Evolutionary conservation across 2,113 vertebrate genomes (phyloP).

Genomic region (Colinus virginianus): DNA sequence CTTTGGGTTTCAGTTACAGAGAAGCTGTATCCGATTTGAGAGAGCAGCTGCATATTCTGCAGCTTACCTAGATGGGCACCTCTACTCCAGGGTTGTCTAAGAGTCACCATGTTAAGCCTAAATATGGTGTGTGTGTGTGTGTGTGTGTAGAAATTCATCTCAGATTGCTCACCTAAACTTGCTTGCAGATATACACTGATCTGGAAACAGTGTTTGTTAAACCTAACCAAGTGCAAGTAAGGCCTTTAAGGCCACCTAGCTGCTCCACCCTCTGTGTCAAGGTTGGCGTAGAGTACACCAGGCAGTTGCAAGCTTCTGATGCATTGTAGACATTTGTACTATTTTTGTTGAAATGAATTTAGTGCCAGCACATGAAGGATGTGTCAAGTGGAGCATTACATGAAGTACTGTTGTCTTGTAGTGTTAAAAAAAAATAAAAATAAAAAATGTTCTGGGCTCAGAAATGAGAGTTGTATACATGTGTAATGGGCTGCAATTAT

Average conservation of each 20-base stretch:
- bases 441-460: not conserved
- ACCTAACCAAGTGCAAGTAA: not conserved
- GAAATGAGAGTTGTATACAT: not conserved
- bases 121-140: not conserved
- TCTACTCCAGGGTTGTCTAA: not conserved
- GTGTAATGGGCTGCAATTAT: not conserved
- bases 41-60: not conserved
- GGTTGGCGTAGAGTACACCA: too few species aligned
- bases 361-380: not conserved
- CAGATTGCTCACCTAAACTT: not conserved
- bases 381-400: not conserved
- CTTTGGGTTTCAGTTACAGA: not conserved
- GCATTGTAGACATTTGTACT: not conserved
- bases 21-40: not conserved
- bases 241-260: not conserved
- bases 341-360: not conserved
- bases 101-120: not conserved
- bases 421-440: too few species aligned
- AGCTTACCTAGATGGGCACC: not conserved
- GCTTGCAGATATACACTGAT: accelerated
- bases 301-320: accelerated
- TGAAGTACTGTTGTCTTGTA: not conserved
- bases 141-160: not conserved
- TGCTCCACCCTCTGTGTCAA: accelerated
- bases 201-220: not conserved